Evolutionary conservation across 2,888 invertebrate species (phyloP).

Genomic region (Glaucopsyche alexis): DNA sequence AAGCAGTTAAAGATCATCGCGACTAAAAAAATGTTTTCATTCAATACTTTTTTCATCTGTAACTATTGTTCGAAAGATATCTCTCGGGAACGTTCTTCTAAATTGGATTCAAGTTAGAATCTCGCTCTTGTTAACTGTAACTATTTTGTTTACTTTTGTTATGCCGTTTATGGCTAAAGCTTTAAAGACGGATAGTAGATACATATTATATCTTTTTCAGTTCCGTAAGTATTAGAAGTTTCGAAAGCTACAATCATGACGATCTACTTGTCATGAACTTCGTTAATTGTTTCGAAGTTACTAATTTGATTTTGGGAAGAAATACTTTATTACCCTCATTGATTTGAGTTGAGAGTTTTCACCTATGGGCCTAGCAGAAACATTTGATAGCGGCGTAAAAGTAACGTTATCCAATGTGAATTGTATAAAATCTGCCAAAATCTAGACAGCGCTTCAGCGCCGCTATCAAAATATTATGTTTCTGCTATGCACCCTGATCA

Average conservation of each 20-base stretch:
- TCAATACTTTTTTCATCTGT: conserved; percentile 32
- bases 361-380: too few species aligned
- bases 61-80: conserved; percentile 63
- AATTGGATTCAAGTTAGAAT: conserved; percentile 76
- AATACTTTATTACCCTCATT: not conserved
- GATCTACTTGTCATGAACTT: conserved; percentile 52
- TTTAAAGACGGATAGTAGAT: too few species aligned
- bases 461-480: too few species aligned
- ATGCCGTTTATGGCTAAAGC: not conserved
- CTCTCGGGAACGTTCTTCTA: conserved; percentile 70
- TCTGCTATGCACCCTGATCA: too few species aligned
- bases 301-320: conserved; percentile 40
- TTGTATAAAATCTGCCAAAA: too few species aligned
- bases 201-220: conserved; percentile 11
- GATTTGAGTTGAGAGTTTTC: not conserved
- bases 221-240: conserved; percentile 34
- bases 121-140: conserved; percentile 47
- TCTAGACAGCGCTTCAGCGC: too few species aligned
- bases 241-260: conserved; percentile 36
- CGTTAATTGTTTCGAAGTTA: conserved; percentile 60
- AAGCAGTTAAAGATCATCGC: conserved; percentile 20
- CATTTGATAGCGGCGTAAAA: too few species aligned
- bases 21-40: conserved; percentile 27
- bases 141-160: conserved; percentile 44
- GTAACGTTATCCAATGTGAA: too few species aligned